Conservation (phyloP, 2,113 vertebrate species). For the Nycticryphes semicollaris region DNA sequence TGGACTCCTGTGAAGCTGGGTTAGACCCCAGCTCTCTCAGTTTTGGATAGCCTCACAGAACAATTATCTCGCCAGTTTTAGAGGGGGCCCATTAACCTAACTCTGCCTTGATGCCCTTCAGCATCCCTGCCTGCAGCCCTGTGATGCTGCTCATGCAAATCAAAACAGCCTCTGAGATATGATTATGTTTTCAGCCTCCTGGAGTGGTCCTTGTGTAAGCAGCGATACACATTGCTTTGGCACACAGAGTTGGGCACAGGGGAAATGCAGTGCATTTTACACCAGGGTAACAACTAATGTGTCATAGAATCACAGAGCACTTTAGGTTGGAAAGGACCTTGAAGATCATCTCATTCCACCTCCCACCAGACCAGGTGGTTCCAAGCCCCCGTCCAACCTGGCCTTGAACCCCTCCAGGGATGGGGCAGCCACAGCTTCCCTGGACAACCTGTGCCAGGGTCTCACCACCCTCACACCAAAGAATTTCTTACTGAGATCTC, state of each 20-base stretch:
- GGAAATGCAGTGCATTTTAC: background rate
- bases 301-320: background rate
- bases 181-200: background rate
- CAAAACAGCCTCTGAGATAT: background rate
- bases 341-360: background rate
- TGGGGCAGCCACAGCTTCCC: background rate
- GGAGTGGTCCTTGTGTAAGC: background rate
- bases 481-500: background rate
- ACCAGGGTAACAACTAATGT: background rate
- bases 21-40: accelerated
- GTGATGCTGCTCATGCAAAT: background rate
- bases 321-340: background rate
- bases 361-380: background rate
- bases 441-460: background rate
- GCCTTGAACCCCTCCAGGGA: background rate
- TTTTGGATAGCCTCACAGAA: background rate
- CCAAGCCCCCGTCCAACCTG: background rate
- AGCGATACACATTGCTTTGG: accelerated
- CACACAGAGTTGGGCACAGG: accelerated
- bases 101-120: background rate
- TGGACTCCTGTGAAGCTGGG: background rate
- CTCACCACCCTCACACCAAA: background rate
- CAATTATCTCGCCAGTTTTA: accelerated
- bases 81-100: background rate
- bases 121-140: background rate